phyloP scores from a whole-genome alignment of 2,797 vertebrate species.

The Molossus molossus region DNA sequence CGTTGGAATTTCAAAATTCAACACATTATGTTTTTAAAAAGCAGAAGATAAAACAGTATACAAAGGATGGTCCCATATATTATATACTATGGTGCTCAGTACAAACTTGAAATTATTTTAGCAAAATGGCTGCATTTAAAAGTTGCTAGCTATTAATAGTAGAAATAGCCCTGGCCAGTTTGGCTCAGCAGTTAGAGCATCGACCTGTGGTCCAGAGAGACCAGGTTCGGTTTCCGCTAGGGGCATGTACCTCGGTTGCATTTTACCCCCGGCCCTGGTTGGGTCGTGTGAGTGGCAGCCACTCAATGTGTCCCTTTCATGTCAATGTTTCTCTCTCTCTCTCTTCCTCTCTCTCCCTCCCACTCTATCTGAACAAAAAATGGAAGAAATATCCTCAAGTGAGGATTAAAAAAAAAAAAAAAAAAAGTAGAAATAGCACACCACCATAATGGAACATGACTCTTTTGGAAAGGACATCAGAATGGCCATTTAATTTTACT shows the following conservation, averaged over 20 bases:
- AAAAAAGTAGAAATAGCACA: slow-evolving; percentile 6
- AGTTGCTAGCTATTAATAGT: slow-evolving; percentile 37
- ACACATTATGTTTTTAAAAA: slow-evolving; percentile 37
- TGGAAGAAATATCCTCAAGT: too few species aligned
- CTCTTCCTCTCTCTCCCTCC: too few species aligned
- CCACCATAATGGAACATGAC: slow-evolving; percentile 1
- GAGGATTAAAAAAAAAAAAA: too few species aligned
- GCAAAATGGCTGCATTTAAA: slow-evolving; percentile 36
- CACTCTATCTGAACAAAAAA: too few species aligned
- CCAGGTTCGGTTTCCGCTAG: too few species aligned
- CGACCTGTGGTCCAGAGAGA: too few species aligned
- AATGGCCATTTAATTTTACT: slow-evolving; percentile 75
- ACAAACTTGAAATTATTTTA: slow-evolving; percentile 57
- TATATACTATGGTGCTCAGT: neutral
- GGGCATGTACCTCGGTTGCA: too few species aligned
- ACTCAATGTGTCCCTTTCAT: too few species aligned
- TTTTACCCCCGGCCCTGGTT: too few species aligned
- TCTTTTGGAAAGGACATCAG: slow-evolving; percentile 63
- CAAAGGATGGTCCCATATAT: neutral
- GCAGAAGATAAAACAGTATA: neutral
- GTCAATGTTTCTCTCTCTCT: too few species aligned
- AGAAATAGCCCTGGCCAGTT: neutral
- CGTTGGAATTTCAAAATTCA: slow-evolving; percentile 2
- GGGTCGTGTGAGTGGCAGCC: too few species aligned
- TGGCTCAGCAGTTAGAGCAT: too few species aligned